Base-by-base conservation (phyloP, 2,888 invertebrate genomes). In the Notocelia uddmanniana region DNA sequence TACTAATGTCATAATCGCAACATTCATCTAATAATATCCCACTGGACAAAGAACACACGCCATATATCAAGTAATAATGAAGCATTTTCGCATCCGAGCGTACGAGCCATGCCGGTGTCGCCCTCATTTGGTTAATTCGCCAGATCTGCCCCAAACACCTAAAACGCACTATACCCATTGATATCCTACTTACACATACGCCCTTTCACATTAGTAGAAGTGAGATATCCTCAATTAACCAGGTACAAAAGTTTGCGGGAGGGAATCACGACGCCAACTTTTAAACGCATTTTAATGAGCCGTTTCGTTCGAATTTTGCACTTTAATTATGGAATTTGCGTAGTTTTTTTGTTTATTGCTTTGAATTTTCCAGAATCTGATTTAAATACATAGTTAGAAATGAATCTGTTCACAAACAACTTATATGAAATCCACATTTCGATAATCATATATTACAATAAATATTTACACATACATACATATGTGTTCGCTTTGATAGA, bases 81-180 rank as follows among this genome's bases (percentile, higher is more conserved):
- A 71, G 48, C 67, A 68, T 74, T 63, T 77, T 69, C 76, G 75
- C 74, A 74, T 73, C 64, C 76, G 76, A 77, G 69, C 76, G 78
- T 79, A 77, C 78, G 76, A 48, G 50, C 63, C 63, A 63, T 77
- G 76, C 77, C 77, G 68, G 79, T 81, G 85, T 84, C 84, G 86
- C 82, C 86, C 89, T 92, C 91, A 91, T 93, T 93, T 92, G 91
- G 89, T 90, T 91, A 91, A 92, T 92, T 88, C 91, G 79, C 70
- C 71, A 60, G 71, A 64, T 64, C 64, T 64, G 15, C 10, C 52
- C n/a, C 15, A 19, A 64, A 54, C 18, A 10, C 10, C 19, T 10
- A 26, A 21, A 64, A 37, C 19, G 64, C 0, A 52, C n/a, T 37
- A 54, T 10, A 5, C 3, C 52, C 52, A 21, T 5, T 34, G 15